These are phyloP conservation scores for Astreopora myriophthalma DNA, from an alignment of 64 coral and sea anemone species.

Conservation along the genomic window DNA sequence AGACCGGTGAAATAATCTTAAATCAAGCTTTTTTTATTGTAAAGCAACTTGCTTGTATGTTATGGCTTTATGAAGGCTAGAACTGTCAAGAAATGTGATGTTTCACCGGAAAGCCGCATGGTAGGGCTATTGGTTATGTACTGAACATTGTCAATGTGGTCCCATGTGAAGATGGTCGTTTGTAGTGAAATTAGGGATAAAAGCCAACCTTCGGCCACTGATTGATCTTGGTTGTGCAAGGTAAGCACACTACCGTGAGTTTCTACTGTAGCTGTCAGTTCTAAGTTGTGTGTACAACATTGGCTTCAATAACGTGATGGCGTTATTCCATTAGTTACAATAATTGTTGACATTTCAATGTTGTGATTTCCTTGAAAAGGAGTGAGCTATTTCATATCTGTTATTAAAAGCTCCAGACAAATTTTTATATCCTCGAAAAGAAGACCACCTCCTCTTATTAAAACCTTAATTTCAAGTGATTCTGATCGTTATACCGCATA, in stretches of 20 bases:
- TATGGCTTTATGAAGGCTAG: background rate
- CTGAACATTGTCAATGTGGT: background rate
- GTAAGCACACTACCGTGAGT: background rate
- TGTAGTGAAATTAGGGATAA: too few species aligned
- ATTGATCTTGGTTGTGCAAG: background rate
- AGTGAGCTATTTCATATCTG: background rate
- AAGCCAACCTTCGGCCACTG: too few species aligned
- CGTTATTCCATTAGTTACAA: background rate
- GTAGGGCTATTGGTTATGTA: too few species aligned
- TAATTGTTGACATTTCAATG: slow-evolving; percentile 23
- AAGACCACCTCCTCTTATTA: slow-evolving; percentile 13
- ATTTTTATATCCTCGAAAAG: slow-evolving; percentile 17
- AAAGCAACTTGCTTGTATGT: background rate
- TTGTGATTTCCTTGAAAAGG: slow-evolving; percentile 3
- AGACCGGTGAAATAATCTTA: background rate
- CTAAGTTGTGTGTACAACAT: background rate
- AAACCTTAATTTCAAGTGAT: background rate
- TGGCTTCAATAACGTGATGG: background rate
- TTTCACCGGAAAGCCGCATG: background rate
- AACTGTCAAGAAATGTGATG: background rate
- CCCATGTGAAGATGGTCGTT: background rate
- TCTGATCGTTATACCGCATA: slow-evolving; percentile 41
- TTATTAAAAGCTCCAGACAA: background rate
- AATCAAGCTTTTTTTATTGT: background rate
- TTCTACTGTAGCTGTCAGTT: background rate